Evolutionary conservation across 2,888 invertebrate genomes (phyloP).

Genomic region (Rhyacophila evoluta): DNA sequence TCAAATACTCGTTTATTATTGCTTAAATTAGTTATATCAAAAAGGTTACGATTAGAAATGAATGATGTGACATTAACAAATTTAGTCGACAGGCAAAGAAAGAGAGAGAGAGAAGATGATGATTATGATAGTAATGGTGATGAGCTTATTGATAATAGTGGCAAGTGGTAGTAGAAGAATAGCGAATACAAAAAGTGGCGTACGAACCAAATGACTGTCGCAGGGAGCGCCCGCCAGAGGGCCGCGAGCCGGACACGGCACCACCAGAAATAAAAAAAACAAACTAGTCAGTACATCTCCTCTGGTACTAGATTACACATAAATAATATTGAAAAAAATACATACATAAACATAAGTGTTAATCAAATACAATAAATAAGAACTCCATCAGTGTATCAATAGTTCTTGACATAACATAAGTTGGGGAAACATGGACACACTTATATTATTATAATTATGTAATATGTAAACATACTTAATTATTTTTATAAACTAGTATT

Average conservation of each 20-base stretch:
- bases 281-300: conserved; percentile 45
- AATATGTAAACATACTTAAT: too few relatives aligned
- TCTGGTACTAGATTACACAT: neutral
- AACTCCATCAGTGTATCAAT: too few relatives aligned
- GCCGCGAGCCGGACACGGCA: conserved; percentile 47
- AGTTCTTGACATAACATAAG: too few relatives aligned
- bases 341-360: too few relatives aligned
- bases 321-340: conserved; percentile 1
- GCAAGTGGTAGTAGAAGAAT: conserved; percentile 18
- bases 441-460: too few relatives aligned
- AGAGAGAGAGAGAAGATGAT: neutral
- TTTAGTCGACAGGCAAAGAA: neutral
- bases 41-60: neutral
- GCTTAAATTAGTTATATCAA: neutral
- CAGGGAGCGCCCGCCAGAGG: conserved; percentile 47
- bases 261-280: conserved; percentile 53
- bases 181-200: conserved; percentile 25
- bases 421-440: too few relatives aligned
- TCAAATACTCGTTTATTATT: too few relatives aligned
- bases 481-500: too few relatives aligned
- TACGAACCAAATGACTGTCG: conserved; percentile 51
- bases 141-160: neutral
- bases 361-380: too few relatives aligned
- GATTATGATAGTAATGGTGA: neutral
- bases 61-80: neutral